Percentiles rank a stretch among this genome's conserved stretches.
Evolutionary conservation across 2,888 invertebrate genomes (phyloP).

Genomic region (Nymphalis polychloros): DNA sequence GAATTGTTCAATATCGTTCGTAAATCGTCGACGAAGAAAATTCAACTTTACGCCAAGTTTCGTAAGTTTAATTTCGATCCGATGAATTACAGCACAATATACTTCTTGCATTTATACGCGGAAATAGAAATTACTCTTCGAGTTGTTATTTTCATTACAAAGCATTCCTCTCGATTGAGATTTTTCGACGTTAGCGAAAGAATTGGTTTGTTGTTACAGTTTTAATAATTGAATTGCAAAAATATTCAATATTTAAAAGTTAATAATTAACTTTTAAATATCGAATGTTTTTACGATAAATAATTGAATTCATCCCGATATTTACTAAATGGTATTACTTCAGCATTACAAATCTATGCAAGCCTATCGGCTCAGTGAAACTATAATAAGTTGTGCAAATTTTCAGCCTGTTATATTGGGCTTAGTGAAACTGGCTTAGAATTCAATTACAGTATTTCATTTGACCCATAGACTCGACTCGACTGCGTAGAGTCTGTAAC

Average conservation of each 20-base stretch:
- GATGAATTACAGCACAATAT: conserved; percentile 29
- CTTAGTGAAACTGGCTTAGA: no score
- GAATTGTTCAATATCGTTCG: conserved; percentile 12
- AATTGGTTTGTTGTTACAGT: conserved; percentile 30
- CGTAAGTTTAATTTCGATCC: conserved; percentile 34
- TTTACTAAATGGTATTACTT: no score
- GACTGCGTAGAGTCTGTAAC: no score
- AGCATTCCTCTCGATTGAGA: conserved; percentile 36
- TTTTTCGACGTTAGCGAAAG: conserved; percentile 34
- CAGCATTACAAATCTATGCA: no score
- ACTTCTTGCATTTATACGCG: conserved; percentile 37
- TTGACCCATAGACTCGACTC: no score
- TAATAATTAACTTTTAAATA: no score
- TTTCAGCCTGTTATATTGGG: no score
- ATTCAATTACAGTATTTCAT: no score
- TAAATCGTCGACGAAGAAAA: conserved; percentile 31
- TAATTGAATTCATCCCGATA: no score
- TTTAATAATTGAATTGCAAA: conserved; percentile 29
- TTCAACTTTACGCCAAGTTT: conserved; percentile 31
- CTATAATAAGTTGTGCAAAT: no score
- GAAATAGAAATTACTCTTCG: conserved; percentile 43
- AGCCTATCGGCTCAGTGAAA: no score
- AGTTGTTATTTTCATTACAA: conserved; percentile 43
- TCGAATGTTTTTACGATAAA: not conserved
- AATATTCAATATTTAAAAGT: not conserved